Evolutionary conservation across 2,888 invertebrate species (phyloP).

Genomic region (Boloria selene): DNA sequence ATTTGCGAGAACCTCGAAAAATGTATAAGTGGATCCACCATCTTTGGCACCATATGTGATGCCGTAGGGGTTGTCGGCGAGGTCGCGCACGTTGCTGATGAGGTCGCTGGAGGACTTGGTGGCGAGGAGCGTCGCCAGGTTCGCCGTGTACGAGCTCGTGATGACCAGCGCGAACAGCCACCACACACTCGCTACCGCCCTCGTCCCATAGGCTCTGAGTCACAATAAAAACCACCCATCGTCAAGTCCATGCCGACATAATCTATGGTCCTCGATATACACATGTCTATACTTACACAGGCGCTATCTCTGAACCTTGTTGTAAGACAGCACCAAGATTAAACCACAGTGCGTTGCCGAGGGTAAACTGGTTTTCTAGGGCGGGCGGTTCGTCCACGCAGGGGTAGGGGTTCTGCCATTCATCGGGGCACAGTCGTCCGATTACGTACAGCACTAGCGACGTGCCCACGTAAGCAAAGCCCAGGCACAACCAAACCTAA

Average conservation of each 20-base stretch:
- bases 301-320: conserved; percentile 94
- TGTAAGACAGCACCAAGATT: conserved; percentile 92
- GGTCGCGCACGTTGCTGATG: conserved; percentile 89
- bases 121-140: conserved; percentile 94
- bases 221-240: neutral
- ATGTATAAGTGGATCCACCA: conserved; percentile 93
- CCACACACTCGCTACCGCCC: conserved; percentile 93
- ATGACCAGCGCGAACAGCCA: conserved; percentile 95
- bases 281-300: conserved; percentile 86
- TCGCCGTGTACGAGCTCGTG: conserved; percentile 94
- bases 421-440: conserved; percentile 91
- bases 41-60: conserved; percentile 93
- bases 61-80: conserved; percentile 88
- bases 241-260: neutral
- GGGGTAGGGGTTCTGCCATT: conserved; percentile 95
- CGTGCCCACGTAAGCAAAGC: conserved; percentile 90
- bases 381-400: conserved; percentile 91
- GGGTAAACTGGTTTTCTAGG: conserved; percentile 92
- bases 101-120: conserved; percentile 86
- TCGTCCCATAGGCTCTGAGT: conserved; percentile 90
- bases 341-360: conserved; percentile 94
- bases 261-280: neutral
- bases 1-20: conserved; percentile 87
- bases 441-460: conserved; percentile 91
- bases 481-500: conserved; percentile 91